Conservation (phyloP, 2,113 vertebrate genomes). For the Cheirogaleus medius region DNA sequence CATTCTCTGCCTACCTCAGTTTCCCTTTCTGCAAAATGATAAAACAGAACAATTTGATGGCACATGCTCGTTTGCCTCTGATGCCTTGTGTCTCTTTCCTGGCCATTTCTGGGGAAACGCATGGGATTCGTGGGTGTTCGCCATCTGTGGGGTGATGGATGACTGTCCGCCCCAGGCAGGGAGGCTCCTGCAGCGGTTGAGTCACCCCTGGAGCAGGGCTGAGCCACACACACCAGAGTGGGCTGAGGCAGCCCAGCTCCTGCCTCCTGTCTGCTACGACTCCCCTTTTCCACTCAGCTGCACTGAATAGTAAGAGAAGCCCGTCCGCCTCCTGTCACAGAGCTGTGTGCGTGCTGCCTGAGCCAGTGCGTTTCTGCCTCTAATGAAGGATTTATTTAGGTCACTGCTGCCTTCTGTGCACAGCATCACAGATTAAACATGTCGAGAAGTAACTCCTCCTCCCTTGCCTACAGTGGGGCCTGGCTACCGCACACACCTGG, state of each 20-base stretch:
- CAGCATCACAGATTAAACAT: neutral
- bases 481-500: neutral
- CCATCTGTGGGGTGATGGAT: too few species aligned
- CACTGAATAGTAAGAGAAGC: neutral
- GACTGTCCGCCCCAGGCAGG: neutral
- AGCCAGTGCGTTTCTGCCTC: neutral
- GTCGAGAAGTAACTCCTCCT: too few species aligned
- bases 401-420: constrained; percentile 56
- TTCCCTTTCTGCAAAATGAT: neutral
- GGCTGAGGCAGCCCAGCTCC: rapidly evolving
- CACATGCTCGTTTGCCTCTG: neutral
- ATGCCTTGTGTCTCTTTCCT: neutral
- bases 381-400: constrained; percentile 74
- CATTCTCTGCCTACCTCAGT: neutral
- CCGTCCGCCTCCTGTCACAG: neutral
- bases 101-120: neutral
- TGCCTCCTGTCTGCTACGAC: rapidly evolving
- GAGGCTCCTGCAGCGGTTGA: neutral
- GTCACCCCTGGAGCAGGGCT: neutral
- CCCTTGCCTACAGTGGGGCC: neutral
- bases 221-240: rapidly evolving
- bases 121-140: rapidly evolving
- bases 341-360: neutral
- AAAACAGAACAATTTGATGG: rapidly evolving
- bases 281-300: neutral